A percentile compares a stretch with the other conserved stretches of the same genome.
These are phyloP conservation scores for Cathartes aura DNA, from an alignment of 2,113 vertebrate species.

Conservation along the genomic window DNA sequence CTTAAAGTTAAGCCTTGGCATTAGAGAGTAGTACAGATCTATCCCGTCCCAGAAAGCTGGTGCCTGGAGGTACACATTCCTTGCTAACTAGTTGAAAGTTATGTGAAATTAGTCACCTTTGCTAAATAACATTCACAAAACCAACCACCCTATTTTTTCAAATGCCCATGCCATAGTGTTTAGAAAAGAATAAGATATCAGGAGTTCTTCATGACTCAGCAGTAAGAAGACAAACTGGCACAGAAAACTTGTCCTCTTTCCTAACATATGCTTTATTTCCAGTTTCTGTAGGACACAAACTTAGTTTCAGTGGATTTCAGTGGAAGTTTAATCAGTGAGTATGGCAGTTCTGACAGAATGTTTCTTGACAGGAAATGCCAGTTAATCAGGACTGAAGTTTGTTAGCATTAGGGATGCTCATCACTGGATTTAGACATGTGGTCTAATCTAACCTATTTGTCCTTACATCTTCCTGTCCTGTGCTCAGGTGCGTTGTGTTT, in stretches of 20 bases:
- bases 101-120: background rate
- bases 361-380: background rate
- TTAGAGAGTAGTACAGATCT: background rate
- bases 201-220: background rate
- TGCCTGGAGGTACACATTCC: background rate
- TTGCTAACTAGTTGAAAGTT: background rate
- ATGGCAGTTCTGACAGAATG: background rate
- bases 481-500: background rate
- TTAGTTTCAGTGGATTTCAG: background rate
- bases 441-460: background rate
- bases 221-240: background rate
- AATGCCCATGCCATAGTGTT: accelerated
- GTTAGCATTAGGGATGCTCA: background rate
- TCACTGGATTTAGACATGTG: background rate
- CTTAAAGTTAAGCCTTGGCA: background rate
- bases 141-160: background rate
- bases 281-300: background rate
- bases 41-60: background rate
- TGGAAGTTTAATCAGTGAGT: background rate
- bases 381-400: background rate
- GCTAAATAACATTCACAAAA: background rate
- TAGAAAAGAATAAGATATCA: background rate
- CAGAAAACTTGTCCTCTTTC: background rate
- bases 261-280: background rate
- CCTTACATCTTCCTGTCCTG: background rate